These are phyloP conservation scores for Tachysurus fulvidraco DNA, from an alignment of 2,113 vertebrate genomes.

Conservation along the genomic window DNA sequence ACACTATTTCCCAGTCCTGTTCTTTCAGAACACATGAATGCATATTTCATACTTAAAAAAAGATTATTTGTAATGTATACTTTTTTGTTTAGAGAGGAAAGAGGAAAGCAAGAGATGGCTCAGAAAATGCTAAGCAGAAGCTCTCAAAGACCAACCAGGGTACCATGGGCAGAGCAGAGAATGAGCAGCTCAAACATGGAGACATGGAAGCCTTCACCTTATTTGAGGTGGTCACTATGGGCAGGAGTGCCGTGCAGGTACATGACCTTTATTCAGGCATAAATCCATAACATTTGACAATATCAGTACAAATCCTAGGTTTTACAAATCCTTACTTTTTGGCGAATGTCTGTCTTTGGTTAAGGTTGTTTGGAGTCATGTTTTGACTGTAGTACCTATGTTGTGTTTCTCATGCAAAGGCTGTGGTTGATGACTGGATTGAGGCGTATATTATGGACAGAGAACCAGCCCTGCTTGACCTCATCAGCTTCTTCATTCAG, in stretches of 20 bases:
- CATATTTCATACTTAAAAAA: background rate
- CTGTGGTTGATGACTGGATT: conserved; percentile 88
- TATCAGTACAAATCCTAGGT: background rate
- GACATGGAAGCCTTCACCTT: conserved; percentile 83
- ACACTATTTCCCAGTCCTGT: background rate
- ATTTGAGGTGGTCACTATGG: conserved; percentile 89
- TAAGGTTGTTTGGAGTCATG: background rate
- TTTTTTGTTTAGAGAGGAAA: conserved; percentile 66
- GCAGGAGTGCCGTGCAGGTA: conserved; percentile 85
- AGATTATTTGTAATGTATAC: background rate
- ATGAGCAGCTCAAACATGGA: conserved; percentile 62
- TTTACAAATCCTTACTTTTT: background rate
- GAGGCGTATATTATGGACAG: conserved; percentile 81
- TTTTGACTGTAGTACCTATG: background rate
- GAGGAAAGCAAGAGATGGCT: conserved; percentile 67
- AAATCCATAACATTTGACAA: background rate
- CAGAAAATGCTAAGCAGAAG: conserved; percentile 76
- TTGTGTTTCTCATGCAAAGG: conserved; percentile 66
- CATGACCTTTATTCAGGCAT: background rate
- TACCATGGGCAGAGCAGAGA: conserved; percentile 56
- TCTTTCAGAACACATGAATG: background rate
- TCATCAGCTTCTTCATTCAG: conserved; percentile 93
- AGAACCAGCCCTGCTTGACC: conserved; percentile 85
- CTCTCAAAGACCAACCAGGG: conserved; percentile 60
- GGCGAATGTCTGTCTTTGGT: background rate